phyloP scores from a whole-genome alignment of 2,113 vertebrate species.

The Dolichotis patagonum region DNA sequence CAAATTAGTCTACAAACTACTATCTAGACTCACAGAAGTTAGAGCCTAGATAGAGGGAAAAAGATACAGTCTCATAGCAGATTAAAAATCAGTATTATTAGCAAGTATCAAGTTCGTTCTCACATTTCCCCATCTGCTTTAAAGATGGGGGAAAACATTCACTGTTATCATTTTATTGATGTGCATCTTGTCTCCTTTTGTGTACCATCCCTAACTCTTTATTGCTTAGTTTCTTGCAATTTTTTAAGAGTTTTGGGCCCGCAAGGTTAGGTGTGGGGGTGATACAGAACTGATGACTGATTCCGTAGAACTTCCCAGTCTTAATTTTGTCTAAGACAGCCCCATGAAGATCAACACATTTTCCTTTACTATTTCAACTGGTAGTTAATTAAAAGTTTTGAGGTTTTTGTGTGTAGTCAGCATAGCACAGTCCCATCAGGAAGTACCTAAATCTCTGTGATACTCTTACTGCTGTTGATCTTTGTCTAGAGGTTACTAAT shows the following conservation, averaged over 20 bases:
- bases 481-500: neutral
- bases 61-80: too few relatives aligned
- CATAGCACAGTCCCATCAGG: neutral
- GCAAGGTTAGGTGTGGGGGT: neutral
- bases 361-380: neutral
- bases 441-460: neutral
- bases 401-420: neutral
- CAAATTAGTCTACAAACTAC: too few relatives aligned
- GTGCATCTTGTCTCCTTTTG: neutral
- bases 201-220: neutral
- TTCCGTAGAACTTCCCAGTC: neutral
- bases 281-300: neutral
- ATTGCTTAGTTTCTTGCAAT: slow-evolving; percentile 35
- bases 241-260: neutral
- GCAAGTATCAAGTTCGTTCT: too few relatives aligned
- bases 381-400: too few relatives aligned
- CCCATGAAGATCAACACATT: neutral
- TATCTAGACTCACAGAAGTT: too few relatives aligned
- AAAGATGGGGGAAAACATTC: too few relatives aligned
- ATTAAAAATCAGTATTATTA: too few relatives aligned
- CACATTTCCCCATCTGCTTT: too few relatives aligned
- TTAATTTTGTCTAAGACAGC: neutral
- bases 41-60: too few relatives aligned
- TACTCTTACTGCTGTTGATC: neutral
- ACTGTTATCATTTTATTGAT: neutral